Evolutionary conservation across 30 jellyfish, hydroid and myxozoan genomes (phyloP).

Genomic region (Morbakka virulenta): DNA sequence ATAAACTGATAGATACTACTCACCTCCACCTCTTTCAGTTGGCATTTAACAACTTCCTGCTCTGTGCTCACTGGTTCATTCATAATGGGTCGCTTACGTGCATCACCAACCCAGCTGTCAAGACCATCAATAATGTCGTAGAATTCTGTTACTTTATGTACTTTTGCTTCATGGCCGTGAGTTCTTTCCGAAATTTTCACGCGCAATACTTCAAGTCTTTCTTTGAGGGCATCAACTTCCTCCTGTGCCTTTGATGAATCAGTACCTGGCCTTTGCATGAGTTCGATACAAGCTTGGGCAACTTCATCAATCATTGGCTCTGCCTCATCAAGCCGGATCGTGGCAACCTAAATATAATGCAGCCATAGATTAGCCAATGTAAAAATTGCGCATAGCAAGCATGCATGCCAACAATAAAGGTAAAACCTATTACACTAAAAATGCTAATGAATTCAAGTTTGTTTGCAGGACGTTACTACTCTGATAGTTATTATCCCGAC

Average conservation of each 20-base stretch:
- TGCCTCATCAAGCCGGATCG: too few relatives aligned
- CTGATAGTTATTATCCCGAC: too few relatives aligned
- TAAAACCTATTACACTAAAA: too few relatives aligned
- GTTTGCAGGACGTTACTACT: too few relatives aligned
- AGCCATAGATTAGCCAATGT: too few relatives aligned
- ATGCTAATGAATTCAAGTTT: too few relatives aligned
- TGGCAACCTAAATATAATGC: too few relatives aligned
- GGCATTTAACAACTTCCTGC: conserved; percentile 56
- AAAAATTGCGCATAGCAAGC: too few relatives aligned
- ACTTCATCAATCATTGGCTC: too few relatives aligned
- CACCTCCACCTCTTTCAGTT: conserved; percentile 71
- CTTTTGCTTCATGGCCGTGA: conserved; percentile 25
- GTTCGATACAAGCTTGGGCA: too few relatives aligned
- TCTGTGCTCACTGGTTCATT: conserved; percentile 61
- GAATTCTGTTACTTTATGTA: conserved; percentile 41
- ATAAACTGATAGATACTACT: neutral
- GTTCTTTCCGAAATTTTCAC: conserved; percentile 4
- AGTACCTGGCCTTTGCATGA: too few relatives aligned
- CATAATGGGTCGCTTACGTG: conserved; percentile 20
- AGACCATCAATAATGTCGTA: conserved; percentile 50
- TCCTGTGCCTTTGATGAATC: conserved; percentile 47
- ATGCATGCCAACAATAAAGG: too few relatives aligned
- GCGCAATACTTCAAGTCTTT: conserved; percentile 35
- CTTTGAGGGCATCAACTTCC: conserved; percentile 45
- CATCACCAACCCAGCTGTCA: conserved; percentile 7